Evolutionary conservation across 2,113 vertebrate species (phyloP).

Genomic region (Laticauda laticaudata): DNA sequence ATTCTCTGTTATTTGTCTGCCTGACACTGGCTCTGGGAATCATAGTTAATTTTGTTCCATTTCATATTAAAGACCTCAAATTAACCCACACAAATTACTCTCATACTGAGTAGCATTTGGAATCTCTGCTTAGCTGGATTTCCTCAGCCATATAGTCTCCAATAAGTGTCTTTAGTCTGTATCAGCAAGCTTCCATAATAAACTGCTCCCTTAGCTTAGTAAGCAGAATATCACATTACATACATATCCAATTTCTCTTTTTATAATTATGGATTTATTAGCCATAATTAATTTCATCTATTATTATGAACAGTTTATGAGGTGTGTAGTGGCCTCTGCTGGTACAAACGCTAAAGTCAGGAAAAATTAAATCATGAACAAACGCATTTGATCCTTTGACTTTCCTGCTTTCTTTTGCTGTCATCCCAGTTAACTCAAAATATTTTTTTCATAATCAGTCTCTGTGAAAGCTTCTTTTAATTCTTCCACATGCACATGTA

Average conservation of each 20-base stretch:
- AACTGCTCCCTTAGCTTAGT: not conserved
- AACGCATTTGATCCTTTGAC: not conserved
- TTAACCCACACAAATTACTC: not conserved
- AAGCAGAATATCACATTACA: not conserved
- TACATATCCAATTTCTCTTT: not conserved
- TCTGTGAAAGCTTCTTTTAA: not conserved
- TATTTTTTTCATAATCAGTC: not conserved
- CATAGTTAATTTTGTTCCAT: not conserved
- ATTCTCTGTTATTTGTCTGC: not conserved
- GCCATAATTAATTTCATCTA: slow-evolving; percentile 11
- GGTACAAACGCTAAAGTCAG: not conserved
- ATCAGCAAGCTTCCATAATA: slow-evolving; percentile 10
- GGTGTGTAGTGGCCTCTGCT: slow-evolving; percentile 7
- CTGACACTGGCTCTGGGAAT: not conserved
- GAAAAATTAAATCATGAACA: not conserved
- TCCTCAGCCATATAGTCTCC: not conserved
- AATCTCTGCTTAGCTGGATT: not conserved
- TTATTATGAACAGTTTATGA: not conserved
- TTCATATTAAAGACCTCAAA: not conserved
- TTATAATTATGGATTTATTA: not conserved
- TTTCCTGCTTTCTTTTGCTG: not conserved
- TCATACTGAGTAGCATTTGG: not conserved
- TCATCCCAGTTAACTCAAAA: not conserved
- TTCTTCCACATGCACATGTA: not conserved
- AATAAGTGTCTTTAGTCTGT: not conserved